Conservation (phyloP, 1,140 invertebrate genomes). For the Drosophila biarmipes region DNA sequence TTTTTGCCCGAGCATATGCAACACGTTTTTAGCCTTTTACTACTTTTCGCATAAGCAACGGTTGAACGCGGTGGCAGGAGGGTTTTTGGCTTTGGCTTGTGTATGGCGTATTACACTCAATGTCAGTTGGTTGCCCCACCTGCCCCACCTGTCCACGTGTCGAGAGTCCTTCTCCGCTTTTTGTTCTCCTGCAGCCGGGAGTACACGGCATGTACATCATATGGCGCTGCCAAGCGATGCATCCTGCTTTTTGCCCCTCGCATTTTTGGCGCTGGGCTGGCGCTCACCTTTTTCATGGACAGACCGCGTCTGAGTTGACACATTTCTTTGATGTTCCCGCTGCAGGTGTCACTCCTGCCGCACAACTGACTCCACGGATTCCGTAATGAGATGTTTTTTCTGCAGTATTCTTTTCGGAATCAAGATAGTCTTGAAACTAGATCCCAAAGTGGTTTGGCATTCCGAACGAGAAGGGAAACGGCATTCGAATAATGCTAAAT, state of each 20-base stretch:
- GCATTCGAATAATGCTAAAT: no score
- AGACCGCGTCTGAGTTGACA: constrained; percentile 50
- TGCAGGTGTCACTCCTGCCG: constrained; percentile 34
- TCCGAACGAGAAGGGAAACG: no score
- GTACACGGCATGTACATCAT: constrained; percentile 46
- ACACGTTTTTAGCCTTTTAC: constrained; percentile 43
- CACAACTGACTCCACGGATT: constrained; percentile 33
- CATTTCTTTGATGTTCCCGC: constrained; percentile 54
- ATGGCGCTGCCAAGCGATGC: constrained; percentile 20
- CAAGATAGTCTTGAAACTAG: background rate
- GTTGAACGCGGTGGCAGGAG: constrained; percentile 36
- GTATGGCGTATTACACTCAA: constrained; percentile 77
- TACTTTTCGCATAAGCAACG: constrained; percentile 64
- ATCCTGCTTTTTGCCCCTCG: constrained; percentile 35
- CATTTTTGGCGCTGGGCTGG: constrained; percentile 57
- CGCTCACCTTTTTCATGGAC: constrained; percentile 56
- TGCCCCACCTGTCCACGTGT: constrained; percentile 27
- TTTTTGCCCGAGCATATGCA: constrained; percentile 58
- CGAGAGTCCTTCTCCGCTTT: constrained; percentile 37
- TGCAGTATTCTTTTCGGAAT: background rate
- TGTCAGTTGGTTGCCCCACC: constrained; percentile 31
- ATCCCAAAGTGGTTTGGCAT: no score
- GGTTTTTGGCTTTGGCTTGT: constrained; percentile 49
- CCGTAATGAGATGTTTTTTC: constrained; percentile 43
- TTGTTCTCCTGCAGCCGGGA: constrained; percentile 37